Evolutionary conservation across 2,797 vertebrate species (phyloP).

Genomic region (Enteromius thamalakanensis): DNA sequence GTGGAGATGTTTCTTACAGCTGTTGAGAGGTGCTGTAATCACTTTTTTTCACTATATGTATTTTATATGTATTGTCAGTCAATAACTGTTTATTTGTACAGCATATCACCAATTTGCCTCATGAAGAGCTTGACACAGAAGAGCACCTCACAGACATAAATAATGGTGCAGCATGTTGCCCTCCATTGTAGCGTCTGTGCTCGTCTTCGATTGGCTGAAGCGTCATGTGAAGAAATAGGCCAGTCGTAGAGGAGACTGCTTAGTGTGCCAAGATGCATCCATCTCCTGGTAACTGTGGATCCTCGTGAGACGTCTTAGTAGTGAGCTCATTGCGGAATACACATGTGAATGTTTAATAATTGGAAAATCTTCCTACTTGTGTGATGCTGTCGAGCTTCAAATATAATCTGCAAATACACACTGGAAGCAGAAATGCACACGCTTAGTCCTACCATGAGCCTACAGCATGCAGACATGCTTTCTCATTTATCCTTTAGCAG

Average conservation of each 20-base stretch:
- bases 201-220: slow-evolving; percentile 37
- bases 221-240: slow-evolving; percentile 49
- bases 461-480: slow-evolving; percentile 37
- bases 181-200: slow-evolving; percentile 45
- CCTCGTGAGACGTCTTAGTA: slow-evolving; percentile 27
- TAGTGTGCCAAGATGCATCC: slow-evolving; percentile 57
- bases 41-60: slow-evolving; percentile 30
- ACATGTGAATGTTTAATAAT: slow-evolving; percentile 32
- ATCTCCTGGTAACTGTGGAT: slow-evolving; percentile 42
- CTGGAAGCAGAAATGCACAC: not conserved
- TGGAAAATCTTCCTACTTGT: slow-evolving; percentile 39
- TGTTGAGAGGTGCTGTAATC: slow-evolving; percentile 42
- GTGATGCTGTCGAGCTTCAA: slow-evolving; percentile 19
- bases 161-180: slow-evolving; percentile 53
- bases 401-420: slow-evolving; percentile 28
- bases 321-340: slow-evolving; percentile 17
- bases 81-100: slow-evolving; percentile 42
- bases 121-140: slow-evolving; percentile 48
- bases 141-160: slow-evolving; percentile 45
- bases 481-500: slow-evolving; percentile 34
- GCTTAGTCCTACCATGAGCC: slow-evolving; percentile 12
- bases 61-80: slow-evolving; percentile 25
- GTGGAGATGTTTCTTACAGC: slow-evolving; percentile 21
- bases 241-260: slow-evolving; percentile 49
- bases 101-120: slow-evolving; percentile 57